A percentile compares a stretch with the other conserved stretches of the same genome.
These are phyloP conservation scores for Brachyptera risi DNA, from an alignment of 2,888 invertebrate species.

Conservation along the genomic window DNA sequence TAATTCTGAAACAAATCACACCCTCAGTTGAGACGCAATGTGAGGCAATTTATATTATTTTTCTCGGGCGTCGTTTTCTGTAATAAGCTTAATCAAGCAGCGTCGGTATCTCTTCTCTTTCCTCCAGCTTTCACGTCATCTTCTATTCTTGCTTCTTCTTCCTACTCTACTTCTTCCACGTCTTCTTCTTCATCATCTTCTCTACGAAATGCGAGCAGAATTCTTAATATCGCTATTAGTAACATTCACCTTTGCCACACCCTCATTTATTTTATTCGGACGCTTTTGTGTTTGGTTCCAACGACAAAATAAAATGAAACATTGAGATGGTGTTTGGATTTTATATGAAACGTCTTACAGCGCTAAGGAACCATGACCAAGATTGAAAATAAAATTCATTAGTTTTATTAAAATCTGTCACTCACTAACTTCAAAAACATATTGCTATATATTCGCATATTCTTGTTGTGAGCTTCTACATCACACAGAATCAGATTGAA, in stretches of 20 bases:
- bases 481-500: no score
- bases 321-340: not conserved
- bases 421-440: no score
- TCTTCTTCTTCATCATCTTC: constrained; percentile 13
- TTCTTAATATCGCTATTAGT: constrained; percentile 32
- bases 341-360: not conserved
- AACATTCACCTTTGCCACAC: constrained; percentile 25
- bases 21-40: constrained; percentile 16
- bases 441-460: no score
- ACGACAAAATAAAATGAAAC: constrained; percentile 23
- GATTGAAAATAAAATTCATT: no score
- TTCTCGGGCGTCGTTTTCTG: constrained; percentile 21
- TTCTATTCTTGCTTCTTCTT: not conserved
- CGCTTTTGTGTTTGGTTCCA: not conserved
- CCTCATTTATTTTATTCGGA: constrained; percentile 27
- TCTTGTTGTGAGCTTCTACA: no score
- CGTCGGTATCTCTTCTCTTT: constrained; percentile 3
- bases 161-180: not conserved
- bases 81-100: constrained; percentile 33
- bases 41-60: constrained; percentile 27
- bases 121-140: not conserved
- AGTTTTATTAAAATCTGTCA: no score
- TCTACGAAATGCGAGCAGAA: constrained; percentile 25
- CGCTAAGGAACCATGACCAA: no score
- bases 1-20: constrained; percentile 28